Evolutionary conservation across 2,113 vertebrate species (phyloP).

Genomic region (Zeus faber): DNA sequence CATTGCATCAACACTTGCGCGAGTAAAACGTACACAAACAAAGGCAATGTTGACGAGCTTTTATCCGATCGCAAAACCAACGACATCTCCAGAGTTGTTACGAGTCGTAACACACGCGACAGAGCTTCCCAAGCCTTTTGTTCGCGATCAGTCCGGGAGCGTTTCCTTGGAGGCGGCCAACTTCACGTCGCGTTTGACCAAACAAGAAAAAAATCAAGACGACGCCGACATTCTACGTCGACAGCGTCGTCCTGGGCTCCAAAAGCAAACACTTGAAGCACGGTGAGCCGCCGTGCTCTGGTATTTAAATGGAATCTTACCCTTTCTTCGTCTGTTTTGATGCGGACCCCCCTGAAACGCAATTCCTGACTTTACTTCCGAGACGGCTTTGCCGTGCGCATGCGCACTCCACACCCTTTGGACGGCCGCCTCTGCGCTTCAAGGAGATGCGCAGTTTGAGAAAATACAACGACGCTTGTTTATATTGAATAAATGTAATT

Average conservation of each 20-base stretch:
- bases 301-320: conserved; percentile 28
- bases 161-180: conserved; percentile 62
- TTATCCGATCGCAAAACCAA: too few relatives aligned
- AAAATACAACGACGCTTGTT: too few relatives aligned
- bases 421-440: conserved; percentile 9
- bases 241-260: too few relatives aligned
- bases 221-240: conserved; percentile 6
- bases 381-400: conserved; percentile 43
- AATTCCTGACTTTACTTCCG: conserved; percentile 47
- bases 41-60: too few relatives aligned
- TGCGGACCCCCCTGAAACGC: conserved; percentile 37
- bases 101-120: too few relatives aligned
- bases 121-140: conserved; percentile 53
- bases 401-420: conserved; percentile 59
- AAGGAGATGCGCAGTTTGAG: conserved; percentile 1
- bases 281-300: accelerated
- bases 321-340: conserved; percentile 46
- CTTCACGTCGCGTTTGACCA: conserved; percentile 25
- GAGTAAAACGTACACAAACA: too few relatives aligned
- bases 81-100: too few relatives aligned
- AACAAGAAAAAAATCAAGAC: conserved; percentile 1
- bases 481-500: too few relatives aligned
- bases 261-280: accelerated
- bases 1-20: too few relatives aligned
- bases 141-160: conserved; percentile 56